These are phyloP conservation scores for Scylla paramamosain DNA, from an alignment of 1,140 invertebrate genomes.

Conservation along the genomic window DNA sequence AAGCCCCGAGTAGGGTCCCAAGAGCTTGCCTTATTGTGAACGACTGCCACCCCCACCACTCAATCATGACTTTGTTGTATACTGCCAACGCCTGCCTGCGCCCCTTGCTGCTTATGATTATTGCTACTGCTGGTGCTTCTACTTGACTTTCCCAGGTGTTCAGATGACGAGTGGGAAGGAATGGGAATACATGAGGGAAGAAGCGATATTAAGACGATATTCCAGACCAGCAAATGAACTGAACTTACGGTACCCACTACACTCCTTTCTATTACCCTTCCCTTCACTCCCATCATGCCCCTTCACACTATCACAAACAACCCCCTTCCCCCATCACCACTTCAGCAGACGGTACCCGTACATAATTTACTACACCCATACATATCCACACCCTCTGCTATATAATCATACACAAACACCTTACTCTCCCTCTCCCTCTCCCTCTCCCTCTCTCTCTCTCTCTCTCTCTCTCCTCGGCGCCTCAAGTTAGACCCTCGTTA, in stretches of 20 bases:
- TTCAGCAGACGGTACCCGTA: too few species aligned
- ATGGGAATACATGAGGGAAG: too few species aligned
- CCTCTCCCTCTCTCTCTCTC: not conserved
- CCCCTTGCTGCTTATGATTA: too few species aligned
- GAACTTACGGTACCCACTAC: too few species aligned
- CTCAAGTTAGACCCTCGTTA: not conserved
- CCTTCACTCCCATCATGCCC: not conserved
- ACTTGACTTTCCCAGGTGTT: too few species aligned
- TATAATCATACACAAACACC: not conserved
- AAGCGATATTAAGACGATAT: too few species aligned
- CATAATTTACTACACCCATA: too few species aligned
- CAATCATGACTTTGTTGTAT: not conserved
- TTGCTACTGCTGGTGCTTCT: too few species aligned
- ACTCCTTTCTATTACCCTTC: not conserved
- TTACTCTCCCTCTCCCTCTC: slow-evolving; percentile 1
- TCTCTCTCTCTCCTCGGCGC: not conserved
- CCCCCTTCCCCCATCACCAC: not conserved
- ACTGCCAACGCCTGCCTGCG: too few species aligned
- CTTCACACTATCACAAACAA: not conserved
- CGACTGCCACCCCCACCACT: not conserved
- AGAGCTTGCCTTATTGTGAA: not conserved
- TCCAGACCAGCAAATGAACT: too few species aligned
- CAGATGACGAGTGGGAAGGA: too few species aligned
- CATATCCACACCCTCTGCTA: not conserved
- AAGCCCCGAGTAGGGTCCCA: not conserved